Evolutionary conservation across 2,888 invertebrate species (phyloP).

Genomic region (Augochlorella aurata): DNA sequence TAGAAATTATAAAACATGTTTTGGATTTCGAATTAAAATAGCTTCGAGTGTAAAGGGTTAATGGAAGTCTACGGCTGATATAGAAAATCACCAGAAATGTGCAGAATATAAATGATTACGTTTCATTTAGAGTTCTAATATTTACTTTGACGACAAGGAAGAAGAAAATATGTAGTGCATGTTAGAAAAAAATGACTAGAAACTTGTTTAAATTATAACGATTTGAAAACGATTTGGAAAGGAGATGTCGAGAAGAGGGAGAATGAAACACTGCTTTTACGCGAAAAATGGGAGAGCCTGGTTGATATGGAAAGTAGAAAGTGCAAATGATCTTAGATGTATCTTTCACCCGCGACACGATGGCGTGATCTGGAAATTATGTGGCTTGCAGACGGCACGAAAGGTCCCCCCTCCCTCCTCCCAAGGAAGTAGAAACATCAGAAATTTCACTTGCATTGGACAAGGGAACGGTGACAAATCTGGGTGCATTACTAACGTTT

Average conservation of each 20-base stretch:
- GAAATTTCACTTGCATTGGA: conserved; percentile 6
- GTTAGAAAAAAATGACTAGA: too few relatives aligned
- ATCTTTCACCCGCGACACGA: conserved; percentile 22
- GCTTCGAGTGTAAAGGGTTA: too few relatives aligned
- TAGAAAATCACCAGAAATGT: too few relatives aligned
- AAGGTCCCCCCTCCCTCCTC: conserved; percentile 26
- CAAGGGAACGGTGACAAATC: background rate
- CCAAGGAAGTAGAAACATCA: conserved; percentile 10
- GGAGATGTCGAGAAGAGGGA: background rate
- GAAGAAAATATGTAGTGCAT: background rate
- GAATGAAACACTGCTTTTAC: conserved; percentile 12
- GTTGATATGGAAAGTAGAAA: conserved; percentile 17
- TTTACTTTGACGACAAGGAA: too few relatives aligned
- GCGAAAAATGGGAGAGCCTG: background rate
- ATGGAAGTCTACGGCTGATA: too few relatives aligned
- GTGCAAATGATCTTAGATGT: conserved; percentile 34
- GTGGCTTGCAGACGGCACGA: conserved; percentile 27
- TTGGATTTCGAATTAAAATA: too few relatives aligned
- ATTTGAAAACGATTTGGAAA: conserved; percentile 16
- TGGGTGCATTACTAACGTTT: background rate
- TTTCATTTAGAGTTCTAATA: too few relatives aligned
- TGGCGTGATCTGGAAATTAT: conserved; percentile 38
- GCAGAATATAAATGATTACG: too few relatives aligned
- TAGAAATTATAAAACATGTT: too few relatives aligned
- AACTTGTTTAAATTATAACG: too few relatives aligned